A percentile compares a stretch with the other conserved stretches of the same genome.
phyloP scores from a whole-genome alignment of 64 coral and sea anemone genomes.

The Stichodactyla mertensii region DNA sequence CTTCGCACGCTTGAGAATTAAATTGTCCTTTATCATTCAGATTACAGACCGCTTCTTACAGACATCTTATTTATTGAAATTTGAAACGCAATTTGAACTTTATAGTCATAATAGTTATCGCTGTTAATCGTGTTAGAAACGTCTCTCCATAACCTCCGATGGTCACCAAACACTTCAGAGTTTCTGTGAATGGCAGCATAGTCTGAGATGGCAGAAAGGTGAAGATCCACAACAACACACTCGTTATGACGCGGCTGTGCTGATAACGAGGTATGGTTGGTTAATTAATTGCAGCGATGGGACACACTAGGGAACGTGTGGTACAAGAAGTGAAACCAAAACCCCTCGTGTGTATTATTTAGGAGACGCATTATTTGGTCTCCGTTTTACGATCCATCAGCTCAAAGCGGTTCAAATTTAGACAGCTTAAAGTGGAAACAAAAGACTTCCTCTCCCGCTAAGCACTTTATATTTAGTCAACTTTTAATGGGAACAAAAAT shows the following conservation, averaged over 20 bases:
- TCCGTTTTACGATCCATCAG: no score
- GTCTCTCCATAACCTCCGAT: slow-evolving; percentile 56
- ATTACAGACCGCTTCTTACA: no score
- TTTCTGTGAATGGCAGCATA: slow-evolving; percentile 88
- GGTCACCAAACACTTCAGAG: slow-evolving; percentile 78
- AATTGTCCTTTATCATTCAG: no score
- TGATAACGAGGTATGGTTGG: slow-evolving; percentile 76
- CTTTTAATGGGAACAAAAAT: no score
- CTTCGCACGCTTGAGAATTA: no score
- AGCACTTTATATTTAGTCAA: no score
- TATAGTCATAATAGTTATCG: not conserved
- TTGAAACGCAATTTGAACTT: not conserved
- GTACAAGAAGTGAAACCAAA: no score
- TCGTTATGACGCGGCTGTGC: slow-evolving; percentile 63
- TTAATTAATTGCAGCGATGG: not conserved
- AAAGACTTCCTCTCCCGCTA: no score
- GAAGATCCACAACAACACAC: slow-evolving; percentile 37
- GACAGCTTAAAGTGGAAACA: no score
- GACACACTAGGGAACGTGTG: not conserved
- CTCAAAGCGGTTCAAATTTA: no score
- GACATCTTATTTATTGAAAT: not conserved
- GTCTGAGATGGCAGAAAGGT: slow-evolving; percentile 36
- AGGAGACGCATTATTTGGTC: no score
- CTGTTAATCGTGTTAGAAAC: slow-evolving; percentile 38
- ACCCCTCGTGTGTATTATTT: no score